These are phyloP conservation scores for Apotomis turbidana DNA, from an alignment of 2,888 invertebrate species.

Conservation along the genomic window DNA sequence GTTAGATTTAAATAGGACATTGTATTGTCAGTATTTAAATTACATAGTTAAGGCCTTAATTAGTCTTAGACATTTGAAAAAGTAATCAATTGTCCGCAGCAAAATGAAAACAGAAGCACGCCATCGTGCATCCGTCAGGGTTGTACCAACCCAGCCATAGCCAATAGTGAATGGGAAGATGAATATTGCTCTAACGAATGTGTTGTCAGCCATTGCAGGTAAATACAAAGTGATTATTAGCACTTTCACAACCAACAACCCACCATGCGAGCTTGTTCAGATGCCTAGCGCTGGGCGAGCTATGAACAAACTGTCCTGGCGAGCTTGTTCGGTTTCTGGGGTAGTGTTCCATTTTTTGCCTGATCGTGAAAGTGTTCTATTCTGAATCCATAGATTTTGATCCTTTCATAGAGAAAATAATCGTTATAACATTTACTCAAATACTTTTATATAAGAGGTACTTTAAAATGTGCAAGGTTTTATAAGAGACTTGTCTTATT, in stretches of 20 bases:
- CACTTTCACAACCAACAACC: no score
- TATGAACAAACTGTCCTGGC: no score
- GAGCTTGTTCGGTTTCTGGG: no score
- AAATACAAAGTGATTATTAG: conserved; percentile 42
- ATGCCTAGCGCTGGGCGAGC: background rate
- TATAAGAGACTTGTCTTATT: conserved; percentile 55
- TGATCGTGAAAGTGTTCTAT: no score
- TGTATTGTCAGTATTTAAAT: background rate
- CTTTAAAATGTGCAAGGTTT: conserved; percentile 14
- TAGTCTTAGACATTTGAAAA: conserved; percentile 34
- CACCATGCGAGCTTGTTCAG: no score
- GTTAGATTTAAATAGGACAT: background rate
- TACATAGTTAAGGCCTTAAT: background rate
- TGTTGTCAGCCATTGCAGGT: conserved; percentile 97
- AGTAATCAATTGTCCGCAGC: conserved; percentile 57
- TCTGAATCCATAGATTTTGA: background rate
- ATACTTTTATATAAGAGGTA: conserved; percentile 5
- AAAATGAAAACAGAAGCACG: conserved; percentile 75
- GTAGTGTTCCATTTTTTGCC: no score
- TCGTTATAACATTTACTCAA: background rate
- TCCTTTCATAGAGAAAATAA: background rate
- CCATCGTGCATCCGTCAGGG: conserved; percentile 93
- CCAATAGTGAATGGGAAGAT: conserved; percentile 97
- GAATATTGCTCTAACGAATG: conserved; percentile 99
- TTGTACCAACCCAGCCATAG: conserved; percentile 94